phyloP scores from a whole-genome alignment of 2,888 invertebrate species.

The Nymphalis urticae region DNA sequence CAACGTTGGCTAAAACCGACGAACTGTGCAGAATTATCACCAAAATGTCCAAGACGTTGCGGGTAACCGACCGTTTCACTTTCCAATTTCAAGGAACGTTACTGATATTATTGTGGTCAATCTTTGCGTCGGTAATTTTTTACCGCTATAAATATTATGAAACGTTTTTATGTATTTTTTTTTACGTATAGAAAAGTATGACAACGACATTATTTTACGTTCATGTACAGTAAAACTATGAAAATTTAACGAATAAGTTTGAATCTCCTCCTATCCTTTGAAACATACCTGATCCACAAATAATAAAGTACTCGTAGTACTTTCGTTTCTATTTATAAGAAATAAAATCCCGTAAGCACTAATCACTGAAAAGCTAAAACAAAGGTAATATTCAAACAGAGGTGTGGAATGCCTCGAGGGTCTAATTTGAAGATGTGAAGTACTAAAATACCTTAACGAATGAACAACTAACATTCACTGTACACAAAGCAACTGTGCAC shows the following conservation, averaged over 20 bases:
- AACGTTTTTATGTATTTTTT: background rate
- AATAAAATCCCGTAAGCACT: background rate
- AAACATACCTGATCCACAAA: too few species aligned
- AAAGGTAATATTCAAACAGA: constrained; percentile 50
- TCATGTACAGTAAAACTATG: background rate
- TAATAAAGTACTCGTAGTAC: too few species aligned
- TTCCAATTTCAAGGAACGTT: constrained; percentile 62
- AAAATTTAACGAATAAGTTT: too few species aligned
- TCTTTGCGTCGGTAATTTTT: background rate
- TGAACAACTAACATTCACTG: constrained; percentile 22
- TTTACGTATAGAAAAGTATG: background rate
- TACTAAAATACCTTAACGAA: constrained; percentile 48
- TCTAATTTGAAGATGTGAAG: constrained; percentile 60
- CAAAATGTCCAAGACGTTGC: constrained; percentile 30
- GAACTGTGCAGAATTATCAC: constrained; percentile 14
- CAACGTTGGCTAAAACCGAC: constrained; percentile 12
- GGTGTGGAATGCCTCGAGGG: constrained; percentile 50
- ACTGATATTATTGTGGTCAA: constrained; percentile 12
- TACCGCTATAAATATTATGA: background rate
- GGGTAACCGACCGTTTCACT: constrained; percentile 50
- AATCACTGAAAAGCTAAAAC: constrained; percentile 17
- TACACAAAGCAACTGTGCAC: background rate
- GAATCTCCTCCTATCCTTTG: too few species aligned
- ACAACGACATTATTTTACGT: background rate
- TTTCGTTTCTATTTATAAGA: too few species aligned